Conservation (phyloP, 2,888 invertebrate species). For the Hypomecis punctinalis region DNA sequence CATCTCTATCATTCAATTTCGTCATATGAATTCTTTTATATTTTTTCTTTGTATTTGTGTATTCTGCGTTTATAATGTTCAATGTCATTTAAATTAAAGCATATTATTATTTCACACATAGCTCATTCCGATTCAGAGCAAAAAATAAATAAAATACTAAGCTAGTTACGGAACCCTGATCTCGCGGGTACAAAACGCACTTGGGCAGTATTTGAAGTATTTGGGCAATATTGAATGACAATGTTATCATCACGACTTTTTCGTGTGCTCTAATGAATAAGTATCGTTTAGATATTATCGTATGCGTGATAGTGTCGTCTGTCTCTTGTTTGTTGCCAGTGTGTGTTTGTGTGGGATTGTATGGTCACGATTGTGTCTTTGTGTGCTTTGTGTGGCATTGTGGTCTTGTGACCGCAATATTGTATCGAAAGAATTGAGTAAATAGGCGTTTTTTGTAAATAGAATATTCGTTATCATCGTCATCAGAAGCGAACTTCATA, state of each 20-base stretch:
- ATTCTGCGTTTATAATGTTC: too few species aligned
- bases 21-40: too few species aligned
- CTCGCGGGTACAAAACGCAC: too few species aligned
- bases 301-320: constrained; percentile 59
- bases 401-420: constrained; percentile 41
- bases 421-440: neutral
- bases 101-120: too few species aligned
- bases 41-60: too few species aligned
- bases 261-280: constrained; percentile 60
- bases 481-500: too few species aligned
- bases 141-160: too few species aligned
- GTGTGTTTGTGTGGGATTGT: constrained; percentile 49
- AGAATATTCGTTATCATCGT: too few species aligned
- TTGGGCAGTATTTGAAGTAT: neutral
- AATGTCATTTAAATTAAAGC: too few species aligned
- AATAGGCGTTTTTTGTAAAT: neutral
- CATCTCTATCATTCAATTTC: too few species aligned
- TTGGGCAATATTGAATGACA: constrained; percentile 46
- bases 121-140: too few species aligned
- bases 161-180: too few species aligned
- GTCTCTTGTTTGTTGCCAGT: constrained; percentile 55
- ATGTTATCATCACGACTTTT: constrained; percentile 55
- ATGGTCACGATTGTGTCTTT: constrained; percentile 56
- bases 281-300: constrained; percentile 47
- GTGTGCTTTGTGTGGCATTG: constrained; percentile 38